phyloP scores from a whole-genome alignment of 2,888 invertebrate genomes.

The Aspidiotus destructor region DNA sequence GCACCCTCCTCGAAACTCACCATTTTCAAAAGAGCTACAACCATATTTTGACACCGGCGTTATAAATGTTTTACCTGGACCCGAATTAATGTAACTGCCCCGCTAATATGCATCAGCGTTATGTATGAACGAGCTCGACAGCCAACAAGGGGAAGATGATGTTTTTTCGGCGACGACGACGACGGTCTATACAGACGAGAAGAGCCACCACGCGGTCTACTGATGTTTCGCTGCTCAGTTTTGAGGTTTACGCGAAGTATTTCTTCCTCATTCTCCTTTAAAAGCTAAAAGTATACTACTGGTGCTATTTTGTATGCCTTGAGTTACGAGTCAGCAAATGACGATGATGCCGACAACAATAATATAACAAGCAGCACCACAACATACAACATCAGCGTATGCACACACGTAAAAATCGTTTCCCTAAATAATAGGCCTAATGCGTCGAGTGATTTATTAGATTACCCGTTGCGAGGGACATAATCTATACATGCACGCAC shows the following conservation, averaged over 20 bases:
- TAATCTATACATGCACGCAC: conserved; percentile 10
- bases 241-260: not conserved
- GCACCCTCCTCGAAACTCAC: conserved; percentile 7
- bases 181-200: not conserved
- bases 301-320: not conserved
- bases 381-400: not conserved
- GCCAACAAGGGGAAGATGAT: conserved; percentile 10
- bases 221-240: conserved; percentile 2
- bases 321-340: not conserved
- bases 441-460: conserved; percentile 24
- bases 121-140: not conserved
- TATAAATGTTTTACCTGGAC: conserved; percentile 30
- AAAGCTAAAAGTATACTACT: not conserved
- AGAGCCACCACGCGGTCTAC: not conserved
- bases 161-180: not conserved
- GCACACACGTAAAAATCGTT: conserved; percentile 15
- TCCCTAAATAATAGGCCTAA: conserved; percentile 24
- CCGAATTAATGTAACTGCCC: conserved; percentile 30
- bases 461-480: conserved; percentile 25
- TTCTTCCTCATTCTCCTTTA: not conserved
- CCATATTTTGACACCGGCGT: conserved; percentile 31
- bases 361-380: not conserved
- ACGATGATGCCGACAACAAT: not conserved
- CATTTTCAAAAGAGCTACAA: conserved; percentile 28
- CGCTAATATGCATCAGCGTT: not conserved